Evolutionary conservation across 2,797 vertebrate genomes (phyloP), one percentile per base, ranked within the genome.

Genomic region (Anguilla obscura): DNA sequence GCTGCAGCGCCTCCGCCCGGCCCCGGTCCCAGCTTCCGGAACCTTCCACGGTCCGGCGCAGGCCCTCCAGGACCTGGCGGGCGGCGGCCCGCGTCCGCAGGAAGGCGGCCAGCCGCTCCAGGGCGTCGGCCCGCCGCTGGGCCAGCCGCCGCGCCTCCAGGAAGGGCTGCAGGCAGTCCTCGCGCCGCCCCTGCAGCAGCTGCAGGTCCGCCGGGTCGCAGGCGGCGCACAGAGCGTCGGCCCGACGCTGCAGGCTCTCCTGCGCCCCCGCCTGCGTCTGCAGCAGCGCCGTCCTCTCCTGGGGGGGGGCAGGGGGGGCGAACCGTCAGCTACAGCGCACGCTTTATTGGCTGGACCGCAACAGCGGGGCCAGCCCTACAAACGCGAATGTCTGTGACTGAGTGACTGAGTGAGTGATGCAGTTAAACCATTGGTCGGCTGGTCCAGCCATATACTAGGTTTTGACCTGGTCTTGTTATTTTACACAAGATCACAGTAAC

Each of bases 121-220:
- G 93, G 89, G 95, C 94, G 0, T 97, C 94, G 88, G 94, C 93
- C 48, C 98, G 96, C 86, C 96, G 94, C 79, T 91, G 92, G 56
- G 96, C 93, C 21, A 98, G 96, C 89, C 96, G 96, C 89, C 93
- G 94, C 83, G 97, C 96, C 92, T 99, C 98, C 88, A 91, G 93
- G 1, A 98, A 97, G 5, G 97, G 96, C 90, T 97, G 97, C 63
- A 98, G 92, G 91, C 97, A 98, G 92, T 98, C 97, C 88, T 97
- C 97, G 1, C 91, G 95, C 93, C 96, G 97, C 91, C 92, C 94
- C 88, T 96, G 96, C 54, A 99, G 95, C 56, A 92, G 91, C 86
- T 96, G 96, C 36, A 96, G 94, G 89, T 98, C 98, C 87, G 97
- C 96, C 0, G 92, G 92, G 40, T 92, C 92, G 84, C 96, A 97